Percentiles rank a stretch among this genome's conserved stretches.
These are phyloP conservation scores for Anodontia alba DNA, from an alignment of 2,888 invertebrate species.

Conservation along the genomic window DNA sequence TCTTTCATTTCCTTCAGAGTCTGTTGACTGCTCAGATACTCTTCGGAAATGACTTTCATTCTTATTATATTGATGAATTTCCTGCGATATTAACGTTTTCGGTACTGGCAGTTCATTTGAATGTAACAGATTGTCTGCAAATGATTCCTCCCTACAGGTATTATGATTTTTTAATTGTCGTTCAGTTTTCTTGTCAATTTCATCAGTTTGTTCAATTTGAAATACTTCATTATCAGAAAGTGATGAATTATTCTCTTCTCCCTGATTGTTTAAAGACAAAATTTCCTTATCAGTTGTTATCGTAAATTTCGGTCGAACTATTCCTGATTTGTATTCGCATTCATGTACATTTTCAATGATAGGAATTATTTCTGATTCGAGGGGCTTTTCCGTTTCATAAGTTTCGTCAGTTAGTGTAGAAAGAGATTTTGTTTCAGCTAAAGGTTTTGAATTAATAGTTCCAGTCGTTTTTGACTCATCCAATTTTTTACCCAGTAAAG, in stretches of 20 bases:
- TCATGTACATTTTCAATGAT: neutral
- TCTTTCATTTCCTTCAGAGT: neutral
- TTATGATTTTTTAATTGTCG: neutral
- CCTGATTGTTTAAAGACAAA: neutral
- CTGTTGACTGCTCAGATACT: neutral
- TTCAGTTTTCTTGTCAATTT: neutral
- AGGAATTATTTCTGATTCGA: neutral
- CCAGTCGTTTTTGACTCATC: neutral
- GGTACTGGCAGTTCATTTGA: neutral
- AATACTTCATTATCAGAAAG: slow-evolving; percentile 4
- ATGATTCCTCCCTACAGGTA: neutral
- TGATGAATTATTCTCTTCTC: neutral
- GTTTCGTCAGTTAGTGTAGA: neutral
- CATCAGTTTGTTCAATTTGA: neutral
- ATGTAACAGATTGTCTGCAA: neutral
- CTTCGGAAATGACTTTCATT: neutral
- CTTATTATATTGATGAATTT: neutral
- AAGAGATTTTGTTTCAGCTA: neutral
- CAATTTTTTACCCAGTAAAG: neutral
- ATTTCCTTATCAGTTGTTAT: neutral
- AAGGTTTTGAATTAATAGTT: neutral
- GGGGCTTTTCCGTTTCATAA: neutral
- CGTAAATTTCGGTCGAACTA: neutral
- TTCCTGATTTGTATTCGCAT: neutral
- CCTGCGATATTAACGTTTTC: neutral